phyloP scores from a whole-genome alignment of 2,888 invertebrate species.

The Heliconius erato region DNA sequence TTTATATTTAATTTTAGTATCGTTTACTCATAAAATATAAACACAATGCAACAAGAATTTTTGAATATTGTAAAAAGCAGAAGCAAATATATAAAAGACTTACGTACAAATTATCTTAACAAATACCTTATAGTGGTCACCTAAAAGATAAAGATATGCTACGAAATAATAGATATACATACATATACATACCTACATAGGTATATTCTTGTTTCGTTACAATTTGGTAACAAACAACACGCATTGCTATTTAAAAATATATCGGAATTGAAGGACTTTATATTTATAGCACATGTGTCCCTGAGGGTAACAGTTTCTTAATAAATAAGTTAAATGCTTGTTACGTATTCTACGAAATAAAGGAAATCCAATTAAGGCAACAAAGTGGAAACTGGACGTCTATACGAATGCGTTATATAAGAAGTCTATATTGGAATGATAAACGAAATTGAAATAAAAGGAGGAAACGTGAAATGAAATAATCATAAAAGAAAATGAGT shows the following conservation, averaged over 20 bases:
- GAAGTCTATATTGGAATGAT: slow-evolving; percentile 26
- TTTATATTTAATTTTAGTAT: too few relatives aligned
- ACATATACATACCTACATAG: too few relatives aligned
- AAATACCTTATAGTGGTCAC: too few relatives aligned
- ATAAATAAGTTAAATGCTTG: slow-evolving; percentile 1
- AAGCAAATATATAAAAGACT: too few relatives aligned
- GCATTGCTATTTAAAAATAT: neutral
- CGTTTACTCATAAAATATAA: too few relatives aligned
- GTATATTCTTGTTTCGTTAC: neutral
- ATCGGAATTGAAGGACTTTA: neutral
- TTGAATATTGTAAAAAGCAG: too few relatives aligned
- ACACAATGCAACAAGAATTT: too few relatives aligned
- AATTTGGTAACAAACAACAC: neutral
- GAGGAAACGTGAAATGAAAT: slow-evolving; percentile 18
- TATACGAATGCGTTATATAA: slow-evolving; percentile 27
- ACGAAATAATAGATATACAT: too few relatives aligned
- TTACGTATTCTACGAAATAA: neutral
- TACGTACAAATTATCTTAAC: too few relatives aligned
- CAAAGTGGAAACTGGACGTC: slow-evolving; percentile 11
- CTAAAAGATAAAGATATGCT: too few relatives aligned
- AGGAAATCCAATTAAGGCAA: slow-evolving; percentile 22
- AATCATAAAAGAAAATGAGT: slow-evolving; percentile 22
- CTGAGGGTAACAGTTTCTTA: neutral
- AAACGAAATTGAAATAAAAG: slow-evolving; percentile 20
- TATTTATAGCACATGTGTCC: neutral